These are phyloP conservation scores for Otis tarda DNA, from an alignment of 2,113 vertebrate species.

Conservation along the genomic window DNA sequence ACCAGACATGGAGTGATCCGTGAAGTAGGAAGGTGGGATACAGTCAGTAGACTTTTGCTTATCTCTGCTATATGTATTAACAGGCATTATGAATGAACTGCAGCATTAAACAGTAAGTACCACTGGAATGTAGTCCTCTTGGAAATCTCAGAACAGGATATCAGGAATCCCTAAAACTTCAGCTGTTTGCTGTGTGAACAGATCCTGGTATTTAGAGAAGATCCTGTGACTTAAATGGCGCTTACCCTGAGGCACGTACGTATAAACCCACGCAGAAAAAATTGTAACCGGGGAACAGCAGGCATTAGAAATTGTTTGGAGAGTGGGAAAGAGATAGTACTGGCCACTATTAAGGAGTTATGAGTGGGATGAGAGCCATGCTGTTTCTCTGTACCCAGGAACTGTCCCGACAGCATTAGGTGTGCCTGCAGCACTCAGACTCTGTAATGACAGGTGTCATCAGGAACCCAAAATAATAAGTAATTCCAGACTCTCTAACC, in stretches of 20 bases:
- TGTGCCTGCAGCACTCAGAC: not conserved
- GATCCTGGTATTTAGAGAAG: not conserved
- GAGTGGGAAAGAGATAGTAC: not conserved
- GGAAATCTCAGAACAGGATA: not conserved
- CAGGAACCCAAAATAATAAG: not conserved
- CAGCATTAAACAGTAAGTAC: not conserved
- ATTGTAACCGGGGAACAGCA: not conserved
- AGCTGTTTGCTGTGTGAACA: not conserved
- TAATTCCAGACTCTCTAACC: not conserved
- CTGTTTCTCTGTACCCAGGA: not conserved
- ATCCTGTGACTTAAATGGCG: not conserved
- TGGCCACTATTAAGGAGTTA: not conserved
- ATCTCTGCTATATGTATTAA: not conserved
- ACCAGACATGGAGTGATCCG: not conserved
- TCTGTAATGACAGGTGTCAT: not conserved
- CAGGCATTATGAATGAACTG: not conserved
- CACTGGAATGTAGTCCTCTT: not conserved
- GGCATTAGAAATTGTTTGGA: not conserved
- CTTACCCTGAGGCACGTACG: fast-evolving
- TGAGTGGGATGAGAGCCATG: not conserved
- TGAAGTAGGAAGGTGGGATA: not conserved
- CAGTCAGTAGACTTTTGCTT: not conserved
- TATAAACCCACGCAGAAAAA: not conserved
- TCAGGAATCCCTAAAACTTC: not conserved
- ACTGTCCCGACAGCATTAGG: not conserved